Evolutionary conservation across 30 jellyfish, hydroid and myxozoan species (phyloP).

Genomic region (Cassiopea xamachana): DNA sequence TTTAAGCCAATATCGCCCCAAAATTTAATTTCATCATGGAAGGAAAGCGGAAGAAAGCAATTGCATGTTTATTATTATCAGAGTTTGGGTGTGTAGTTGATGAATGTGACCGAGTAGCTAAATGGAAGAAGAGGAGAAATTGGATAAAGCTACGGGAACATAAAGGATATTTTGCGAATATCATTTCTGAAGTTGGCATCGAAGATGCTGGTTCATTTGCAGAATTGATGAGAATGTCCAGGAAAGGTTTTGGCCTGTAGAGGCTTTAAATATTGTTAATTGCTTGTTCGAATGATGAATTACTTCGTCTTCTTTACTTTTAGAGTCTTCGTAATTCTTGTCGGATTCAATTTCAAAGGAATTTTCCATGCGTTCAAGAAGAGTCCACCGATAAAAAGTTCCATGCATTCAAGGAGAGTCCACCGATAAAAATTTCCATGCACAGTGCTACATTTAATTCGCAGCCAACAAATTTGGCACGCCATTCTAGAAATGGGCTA

Average conservation of each 20-base stretch:
- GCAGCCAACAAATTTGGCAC: too few species aligned
- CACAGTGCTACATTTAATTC: too few species aligned
- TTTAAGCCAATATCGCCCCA: neutral
- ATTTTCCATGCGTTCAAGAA: too few species aligned
- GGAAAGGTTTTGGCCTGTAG: neutral
- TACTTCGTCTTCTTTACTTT: too few species aligned
- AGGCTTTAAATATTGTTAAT: too few species aligned
- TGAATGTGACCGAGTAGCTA: neutral
- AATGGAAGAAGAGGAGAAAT: neutral
- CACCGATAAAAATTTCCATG: too few species aligned
- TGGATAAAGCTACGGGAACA: neutral
- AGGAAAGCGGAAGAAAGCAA: neutral
- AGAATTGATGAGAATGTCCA: neutral
- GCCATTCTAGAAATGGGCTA: too few species aligned
- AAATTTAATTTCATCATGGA: neutral
- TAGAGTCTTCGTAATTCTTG: too few species aligned
- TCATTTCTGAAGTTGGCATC: neutral
- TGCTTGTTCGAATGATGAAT: too few species aligned
- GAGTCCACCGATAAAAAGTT: too few species aligned
- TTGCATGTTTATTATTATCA: neutral
- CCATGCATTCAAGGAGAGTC: too few species aligned
- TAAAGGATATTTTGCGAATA: neutral
- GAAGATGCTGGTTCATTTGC: neutral
- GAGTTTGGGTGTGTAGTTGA: neutral
- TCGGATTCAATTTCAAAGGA: too few species aligned